Evolutionary conservation across 2,113 vertebrate species (phyloP).

Genomic region (Hystrix brachyura): DNA sequence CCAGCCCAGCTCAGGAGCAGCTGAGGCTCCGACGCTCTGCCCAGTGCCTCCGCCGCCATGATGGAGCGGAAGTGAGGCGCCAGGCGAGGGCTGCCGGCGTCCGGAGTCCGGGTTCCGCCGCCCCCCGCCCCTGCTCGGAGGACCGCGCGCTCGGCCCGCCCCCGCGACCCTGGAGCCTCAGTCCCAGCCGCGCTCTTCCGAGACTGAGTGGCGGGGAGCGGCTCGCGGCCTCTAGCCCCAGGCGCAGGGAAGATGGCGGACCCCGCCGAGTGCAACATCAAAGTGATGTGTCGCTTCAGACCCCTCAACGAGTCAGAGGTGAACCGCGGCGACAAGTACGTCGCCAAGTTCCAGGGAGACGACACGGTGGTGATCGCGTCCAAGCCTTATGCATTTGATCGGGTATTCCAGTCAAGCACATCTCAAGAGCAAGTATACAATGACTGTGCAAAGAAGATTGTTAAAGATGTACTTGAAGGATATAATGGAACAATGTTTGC

Average conservation of each 20-base stretch:
- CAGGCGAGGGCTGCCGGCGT: conserved; percentile 62
- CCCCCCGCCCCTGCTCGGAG: neutral
- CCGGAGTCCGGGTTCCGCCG: neutral
- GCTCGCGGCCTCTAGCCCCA: conserved; percentile 66
- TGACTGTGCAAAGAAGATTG: conserved; percentile 97
- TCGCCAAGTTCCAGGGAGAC: conserved; percentile 94
- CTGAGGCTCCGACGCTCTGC: conserved; percentile 75
- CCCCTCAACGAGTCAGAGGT: conserved; percentile 95
- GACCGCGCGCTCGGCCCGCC: neutral
- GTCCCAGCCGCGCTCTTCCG: neutral
- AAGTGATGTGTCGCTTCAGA: conserved; percentile 98
- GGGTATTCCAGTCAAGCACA: conserved; percentile 96
- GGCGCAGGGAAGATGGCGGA: conserved; percentile 93
- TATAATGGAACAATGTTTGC: conserved; percentile 99
- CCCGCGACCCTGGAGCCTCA: conserved; percentile 50
- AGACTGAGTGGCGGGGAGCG: conserved; percentile 77
- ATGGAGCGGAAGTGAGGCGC: conserved; percentile 91
- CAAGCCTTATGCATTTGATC: conserved; percentile 97
- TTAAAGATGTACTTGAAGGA: conserved; percentile 97
- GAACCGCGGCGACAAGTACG: conserved; percentile 94
- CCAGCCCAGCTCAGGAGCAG: conserved; percentile 33
- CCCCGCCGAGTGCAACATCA: conserved; percentile 95
- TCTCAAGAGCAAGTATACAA: conserved; percentile 98
- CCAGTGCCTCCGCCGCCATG: conserved; percentile 92
- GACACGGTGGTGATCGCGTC: conserved; percentile 94